Evolutionary conservation across 2,113 vertebrate genomes (phyloP).

Genomic region (Channa maculata): DNA sequence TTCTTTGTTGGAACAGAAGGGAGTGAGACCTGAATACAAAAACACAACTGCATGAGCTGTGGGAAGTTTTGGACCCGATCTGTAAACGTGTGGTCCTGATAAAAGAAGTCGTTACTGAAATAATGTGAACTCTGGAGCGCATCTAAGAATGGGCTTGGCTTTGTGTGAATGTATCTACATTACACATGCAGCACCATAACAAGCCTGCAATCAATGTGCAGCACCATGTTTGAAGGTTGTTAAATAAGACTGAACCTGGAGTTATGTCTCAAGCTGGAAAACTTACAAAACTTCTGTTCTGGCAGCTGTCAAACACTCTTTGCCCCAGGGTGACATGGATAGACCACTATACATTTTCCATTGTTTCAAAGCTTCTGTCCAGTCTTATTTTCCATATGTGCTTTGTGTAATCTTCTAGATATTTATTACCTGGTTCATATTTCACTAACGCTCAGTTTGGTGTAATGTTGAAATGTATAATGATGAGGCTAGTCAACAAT

Average conservation of each 20-base stretch:
- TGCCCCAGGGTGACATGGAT: constrained; percentile 7
- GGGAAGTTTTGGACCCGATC: not conserved
- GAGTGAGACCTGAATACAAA: not conserved
- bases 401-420: constrained; percentile 5
- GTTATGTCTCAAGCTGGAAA: constrained; percentile 28
- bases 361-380: not conserved
- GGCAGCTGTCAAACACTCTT: constrained; percentile 25
- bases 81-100: not conserved
- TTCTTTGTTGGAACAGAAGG: not conserved
- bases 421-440: constrained; percentile 36
- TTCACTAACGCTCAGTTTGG: constrained; percentile 8
- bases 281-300: constrained; percentile 16
- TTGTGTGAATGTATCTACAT: not conserved
- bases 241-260: constrained; percentile 5
- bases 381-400: not conserved
- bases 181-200: not conserved
- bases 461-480: constrained; percentile 43
- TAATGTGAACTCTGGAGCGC: not conserved
- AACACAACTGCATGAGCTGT: not conserved
- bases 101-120: too few species aligned
- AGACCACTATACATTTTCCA: not conserved
- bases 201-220: constrained; percentile 1
- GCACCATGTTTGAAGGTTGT: constrained; percentile 8
- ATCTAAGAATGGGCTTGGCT: constrained; percentile 1
- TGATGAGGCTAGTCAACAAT: constrained; percentile 61